Evolutionary conservation across 2,113 vertebrate genomes (phyloP), one percentile per base, ranked within the genome.

Genomic region (Sisor rabdophorus): DNA sequence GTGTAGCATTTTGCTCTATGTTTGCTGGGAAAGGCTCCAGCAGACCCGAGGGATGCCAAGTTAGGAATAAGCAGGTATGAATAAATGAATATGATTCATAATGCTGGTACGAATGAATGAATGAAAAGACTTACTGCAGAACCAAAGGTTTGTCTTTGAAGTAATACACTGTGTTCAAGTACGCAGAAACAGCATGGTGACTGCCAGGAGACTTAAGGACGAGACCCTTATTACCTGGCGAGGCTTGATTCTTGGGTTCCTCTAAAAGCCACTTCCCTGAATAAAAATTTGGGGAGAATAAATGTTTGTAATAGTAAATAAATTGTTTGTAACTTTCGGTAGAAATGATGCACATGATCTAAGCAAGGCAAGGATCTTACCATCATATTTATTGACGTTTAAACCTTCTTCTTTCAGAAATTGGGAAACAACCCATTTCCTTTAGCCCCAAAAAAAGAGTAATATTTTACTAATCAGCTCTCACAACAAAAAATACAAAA

Each of bases 231-330:
- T 88, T 85, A 50, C 83, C 82, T 26, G 77, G 28, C 4, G 79
- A 44, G 5, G 12, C 69, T 40, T 32, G 17, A 44, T 82, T 70
- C 59, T 36, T 50, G 1, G 80, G 54, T 61, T 85, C 82, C 44
- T 88, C 85, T 54, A 87, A 26, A 28, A 50, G 79, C 87, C 87
- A 88, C 15, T 71, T 28, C 9, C 87, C 87, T 88, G 74, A 77
- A 32, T 11, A 40, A 52, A 63, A 81, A 19, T 40, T 15, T 36
- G 5, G 4, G 1, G 9, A 71, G 28, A 12, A n/a, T 32, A n/a
- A 19, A 44, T 44, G 1, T 6, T 44, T 44, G 40, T 44, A 44
- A 10, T 8, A 9, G 8, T 3, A 6, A 36, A 36, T 2, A 36
- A 2, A 36, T 36, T 36, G 6, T 36, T 36, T 36, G n/a, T n/a